These are phyloP conservation scores for Catagonus wagneri DNA, from an alignment of 2,113 vertebrate genomes.

Conservation along the genomic window DNA sequence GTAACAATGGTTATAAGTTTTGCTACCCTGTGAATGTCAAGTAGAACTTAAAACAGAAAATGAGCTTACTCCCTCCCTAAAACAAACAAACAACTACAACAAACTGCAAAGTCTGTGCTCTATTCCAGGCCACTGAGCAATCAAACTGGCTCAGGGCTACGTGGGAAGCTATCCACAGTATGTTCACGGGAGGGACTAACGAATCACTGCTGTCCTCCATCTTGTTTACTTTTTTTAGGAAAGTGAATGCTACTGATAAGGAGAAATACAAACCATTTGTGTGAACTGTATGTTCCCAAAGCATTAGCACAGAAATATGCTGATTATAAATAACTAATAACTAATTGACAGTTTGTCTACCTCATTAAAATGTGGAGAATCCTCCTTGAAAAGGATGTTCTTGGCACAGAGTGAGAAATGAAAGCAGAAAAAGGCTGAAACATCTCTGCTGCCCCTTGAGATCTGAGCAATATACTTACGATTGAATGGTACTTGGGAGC, in stretches of 20 bases:
- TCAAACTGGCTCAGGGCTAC: neutral
- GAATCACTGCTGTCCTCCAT: neutral
- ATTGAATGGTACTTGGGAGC: neutral
- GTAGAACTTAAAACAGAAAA: constrained; percentile 4
- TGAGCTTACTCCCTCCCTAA: neutral
- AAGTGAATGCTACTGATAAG: neutral
- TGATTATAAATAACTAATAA: too few species aligned
- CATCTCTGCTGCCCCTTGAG: neutral
- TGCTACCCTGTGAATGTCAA: neutral
- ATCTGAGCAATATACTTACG: neutral
- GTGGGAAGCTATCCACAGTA: neutral
- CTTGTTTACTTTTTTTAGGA: neutral
- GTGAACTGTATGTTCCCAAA: neutral
- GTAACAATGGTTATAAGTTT: neutral
- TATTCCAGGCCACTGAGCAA: neutral
- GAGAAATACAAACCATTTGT: neutral
- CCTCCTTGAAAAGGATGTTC: neutral
- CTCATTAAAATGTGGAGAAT: neutral
- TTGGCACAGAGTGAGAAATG: neutral
- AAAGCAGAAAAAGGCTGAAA: neutral
- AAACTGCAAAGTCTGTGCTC: neutral
- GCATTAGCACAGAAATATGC: neutral
- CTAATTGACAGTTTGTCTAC: neutral
- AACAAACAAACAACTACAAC: neutral
- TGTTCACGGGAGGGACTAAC: neutral